phyloP scores from a whole-genome alignment of 2,888 invertebrate genomes.

The Pomacea canaliculata region DNA sequence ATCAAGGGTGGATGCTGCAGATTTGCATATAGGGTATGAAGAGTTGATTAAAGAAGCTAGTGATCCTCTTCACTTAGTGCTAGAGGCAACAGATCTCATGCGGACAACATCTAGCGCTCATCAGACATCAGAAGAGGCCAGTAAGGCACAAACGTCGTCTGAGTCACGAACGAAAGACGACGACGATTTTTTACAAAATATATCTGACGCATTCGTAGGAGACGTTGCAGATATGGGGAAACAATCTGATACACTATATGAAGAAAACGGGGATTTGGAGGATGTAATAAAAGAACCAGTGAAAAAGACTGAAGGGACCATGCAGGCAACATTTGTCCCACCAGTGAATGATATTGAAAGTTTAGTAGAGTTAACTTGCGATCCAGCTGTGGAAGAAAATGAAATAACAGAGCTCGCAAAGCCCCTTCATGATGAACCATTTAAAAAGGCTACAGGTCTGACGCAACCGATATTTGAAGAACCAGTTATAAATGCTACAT shows the following conservation, averaged over 20 bases:
- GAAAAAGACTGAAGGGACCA: neutral
- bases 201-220: neutral
- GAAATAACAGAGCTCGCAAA: neutral
- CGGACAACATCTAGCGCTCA: too few species aligned
- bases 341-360: neutral
- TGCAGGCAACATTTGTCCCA: neutral
- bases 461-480: too few species aligned
- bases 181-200: too few species aligned
- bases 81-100: too few species aligned
- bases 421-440: neutral
- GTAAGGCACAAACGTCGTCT: too few species aligned
- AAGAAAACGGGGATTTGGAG: neutral
- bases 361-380: neutral
- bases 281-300: neutral
- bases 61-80: neutral
- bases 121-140: too few species aligned
- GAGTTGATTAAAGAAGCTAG: neutral
- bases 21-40: neutral
- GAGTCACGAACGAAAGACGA: too few species aligned
- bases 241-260: neutral
- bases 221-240: neutral
- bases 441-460: neutral
- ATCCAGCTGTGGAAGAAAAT: neutral
- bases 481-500: too few species aligned
- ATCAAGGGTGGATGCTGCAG: neutral